Conservation (phyloP, 2,888 invertebrate genomes). For the Nomada ferruginata region DNA sequence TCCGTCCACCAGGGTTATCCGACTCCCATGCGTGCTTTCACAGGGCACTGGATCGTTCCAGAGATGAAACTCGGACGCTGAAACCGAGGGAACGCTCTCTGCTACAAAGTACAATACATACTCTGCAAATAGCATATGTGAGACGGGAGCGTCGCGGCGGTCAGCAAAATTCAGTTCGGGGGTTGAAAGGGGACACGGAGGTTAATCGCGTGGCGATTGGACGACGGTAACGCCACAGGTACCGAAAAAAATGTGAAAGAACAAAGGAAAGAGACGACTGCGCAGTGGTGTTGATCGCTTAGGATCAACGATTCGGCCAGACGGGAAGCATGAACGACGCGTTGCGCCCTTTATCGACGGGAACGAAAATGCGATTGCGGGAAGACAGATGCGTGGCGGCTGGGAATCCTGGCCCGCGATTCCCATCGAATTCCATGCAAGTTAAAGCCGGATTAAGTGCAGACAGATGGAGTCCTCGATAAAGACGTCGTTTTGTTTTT, state of each 20-base stretch:
- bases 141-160: slow-evolving; percentile 32
- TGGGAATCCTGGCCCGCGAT: slow-evolving; percentile 45
- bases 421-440: slow-evolving; percentile 40
- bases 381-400: slow-evolving; percentile 21
- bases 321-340: background rate
- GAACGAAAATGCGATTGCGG: slow-evolving; percentile 33
- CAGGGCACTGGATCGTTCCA: slow-evolving; percentile 22
- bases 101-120: slow-evolving; percentile 10
- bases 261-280: slow-evolving; percentile 8
- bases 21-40: slow-evolving; percentile 15
- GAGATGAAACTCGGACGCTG: slow-evolving; percentile 20
- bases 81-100: background rate
- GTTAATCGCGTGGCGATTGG: slow-evolving; percentile 41
- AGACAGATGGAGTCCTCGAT: slow-evolving; percentile 49
- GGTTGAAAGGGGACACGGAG: slow-evolving; percentile 27
- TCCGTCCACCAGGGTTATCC: slow-evolving; percentile 34
- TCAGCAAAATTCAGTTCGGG: slow-evolving; percentile 30
- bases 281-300: background rate
- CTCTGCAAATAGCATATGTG: slow-evolving; percentile 48
- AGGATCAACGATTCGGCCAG: background rate
- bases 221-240: slow-evolving; percentile 6
- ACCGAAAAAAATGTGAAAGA: background rate
- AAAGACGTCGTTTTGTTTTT: slow-evolving; percentile 27
- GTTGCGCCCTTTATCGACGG: slow-evolving; percentile 9
- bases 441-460: slow-evolving; percentile 60